A percentile compares a stretch with the other conserved stretches of the same genome.
Evolutionary conservation across 2,888 invertebrate genomes (phyloP).

Genomic region (Ichneumoninae sp.): DNA sequence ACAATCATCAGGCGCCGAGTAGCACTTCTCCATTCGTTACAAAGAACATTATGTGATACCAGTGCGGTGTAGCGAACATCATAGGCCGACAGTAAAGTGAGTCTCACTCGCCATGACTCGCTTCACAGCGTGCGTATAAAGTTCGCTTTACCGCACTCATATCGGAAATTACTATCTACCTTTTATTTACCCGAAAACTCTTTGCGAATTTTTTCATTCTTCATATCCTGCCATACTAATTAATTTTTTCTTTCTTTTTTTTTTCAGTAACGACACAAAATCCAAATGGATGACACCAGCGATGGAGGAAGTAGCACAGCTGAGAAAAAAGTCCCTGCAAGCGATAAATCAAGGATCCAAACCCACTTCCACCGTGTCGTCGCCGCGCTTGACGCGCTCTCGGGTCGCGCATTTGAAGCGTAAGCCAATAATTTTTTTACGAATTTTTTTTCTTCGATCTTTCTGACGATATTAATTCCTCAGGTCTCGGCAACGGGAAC

Average conservation of each 20-base stretch:
- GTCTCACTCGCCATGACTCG: too few species aligned
- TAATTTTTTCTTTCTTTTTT: conserved; percentile 2
- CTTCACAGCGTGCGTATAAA: too few species aligned
- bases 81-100: too few species aligned
- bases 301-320: conserved; percentile 80
- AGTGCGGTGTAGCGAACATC: too few species aligned
- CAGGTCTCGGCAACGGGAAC: conserved; percentile 65
- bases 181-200: too few species aligned
- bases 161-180: too few species aligned
- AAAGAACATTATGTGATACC: too few species aligned
- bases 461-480: conserved; percentile 20
- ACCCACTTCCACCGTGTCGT: conserved; percentile 39
- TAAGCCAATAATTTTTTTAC: conserved; percentile 67
- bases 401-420: conserved; percentile 78
- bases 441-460: background rate
- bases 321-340: conserved; percentile 73
- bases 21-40: too few species aligned
- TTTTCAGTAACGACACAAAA: conserved; percentile 74
- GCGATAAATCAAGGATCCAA: conserved; percentile 52
- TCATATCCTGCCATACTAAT: background rate
- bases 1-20: too few species aligned
- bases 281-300: conserved; percentile 82
- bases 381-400: conserved; percentile 78
- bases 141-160: too few species aligned
- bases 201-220: too few species aligned